Base-by-base conservation (phyloP, 2,797 vertebrate genomes). In the Scolopax bukidnonensis region DNA sequence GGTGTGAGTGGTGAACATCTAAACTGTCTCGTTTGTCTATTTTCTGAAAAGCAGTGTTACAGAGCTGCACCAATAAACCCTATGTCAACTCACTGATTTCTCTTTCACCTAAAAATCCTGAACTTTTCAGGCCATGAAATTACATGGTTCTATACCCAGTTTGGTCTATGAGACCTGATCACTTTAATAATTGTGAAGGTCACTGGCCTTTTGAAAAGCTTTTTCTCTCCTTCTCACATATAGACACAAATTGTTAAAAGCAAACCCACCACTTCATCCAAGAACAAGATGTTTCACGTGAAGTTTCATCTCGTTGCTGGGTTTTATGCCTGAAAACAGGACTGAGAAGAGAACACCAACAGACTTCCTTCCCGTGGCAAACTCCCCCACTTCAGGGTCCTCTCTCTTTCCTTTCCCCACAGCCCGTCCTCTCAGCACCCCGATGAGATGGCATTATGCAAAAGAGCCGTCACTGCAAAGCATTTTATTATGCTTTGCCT, bases 401-500 rank as follows among this genome's bases (percentile, higher is more conserved):
- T 41, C 76, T 60, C 73, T 78, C 32, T 63, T 36, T 17, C 36
- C 85, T 41, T 30, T 10, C 48, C 68, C 47, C 36, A 48, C n/a
- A 4, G 11, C 8, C 13, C 27, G 9, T 15, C 47, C 61, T 51
- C 74, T 41, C 7, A 53, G 40, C 88, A 28, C 93, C 84, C 64
- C 81, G 4, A 4, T 20, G 91, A 75, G 88, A 71, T 3, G 84
- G 61, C 60, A 16, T 67, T 45, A 25, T 43, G 79, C 82, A 71
- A 40, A 94, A 21, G 64, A 77, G 81, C 81, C 56, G 14, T 16
- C 51, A 7, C 63, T 40, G 78, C 71, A 45, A 45, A 90, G 74
- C 51, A 2, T 63, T 90, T 90, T 28, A 71, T 84, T 75, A 47
- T 24, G 85, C 90, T 90, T 61, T 82, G 69, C 86, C 81, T 76